phyloP scores from a whole-genome alignment of 2,888 invertebrate genomes.

The Sericinus montela region DNA sequence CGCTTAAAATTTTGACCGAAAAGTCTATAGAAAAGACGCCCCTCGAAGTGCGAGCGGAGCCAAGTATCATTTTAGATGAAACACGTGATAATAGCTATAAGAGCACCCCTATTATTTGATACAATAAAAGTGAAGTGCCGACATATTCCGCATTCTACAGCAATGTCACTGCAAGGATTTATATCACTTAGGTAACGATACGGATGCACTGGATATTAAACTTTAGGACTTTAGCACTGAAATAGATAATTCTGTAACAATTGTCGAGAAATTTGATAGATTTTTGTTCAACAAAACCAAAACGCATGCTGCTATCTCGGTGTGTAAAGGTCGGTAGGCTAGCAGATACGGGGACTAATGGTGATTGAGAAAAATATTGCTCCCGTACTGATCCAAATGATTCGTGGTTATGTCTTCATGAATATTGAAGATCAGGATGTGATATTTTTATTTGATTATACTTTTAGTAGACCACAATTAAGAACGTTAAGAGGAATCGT shows the following conservation, averaged over 20 bases:
- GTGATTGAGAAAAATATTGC: constrained; percentile 78
- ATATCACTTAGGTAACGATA: constrained; percentile 40
- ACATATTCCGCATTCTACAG: constrained; percentile 77
- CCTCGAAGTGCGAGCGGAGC: constrained; percentile 47
- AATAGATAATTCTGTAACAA: constrained; percentile 27
- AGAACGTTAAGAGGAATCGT: constrained; percentile 47
- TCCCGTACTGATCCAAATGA: constrained; percentile 58
- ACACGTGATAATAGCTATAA: constrained; percentile 78
- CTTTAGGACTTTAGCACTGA: constrained; percentile 22
- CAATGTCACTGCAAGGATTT: constrained; percentile 44
- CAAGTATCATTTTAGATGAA: constrained; percentile 79
- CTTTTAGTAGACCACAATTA: constrained; percentile 39
- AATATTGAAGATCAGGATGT: constrained; percentile 72
- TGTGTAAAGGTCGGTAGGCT: constrained; percentile 66
- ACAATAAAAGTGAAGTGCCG: constrained; percentile 79
- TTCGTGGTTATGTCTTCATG: constrained; percentile 75
- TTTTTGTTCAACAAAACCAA: constrained; percentile 46
- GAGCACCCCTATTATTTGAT: constrained; percentile 79
- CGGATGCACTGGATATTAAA: constrained; percentile 24
- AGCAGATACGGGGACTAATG: constrained; percentile 75
- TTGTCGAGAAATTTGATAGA: constrained; percentile 39
- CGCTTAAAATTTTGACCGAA: constrained; percentile 38
- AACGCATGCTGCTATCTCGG: constrained; percentile 46
- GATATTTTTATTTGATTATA: constrained; percentile 68
- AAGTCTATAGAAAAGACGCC: constrained; percentile 44